A percentile compares a stretch with the other conserved stretches of the same genome.
Evolutionary conservation across 2,113 vertebrate genomes (phyloP).

Genomic region (Callorhinus ursinus): DNA sequence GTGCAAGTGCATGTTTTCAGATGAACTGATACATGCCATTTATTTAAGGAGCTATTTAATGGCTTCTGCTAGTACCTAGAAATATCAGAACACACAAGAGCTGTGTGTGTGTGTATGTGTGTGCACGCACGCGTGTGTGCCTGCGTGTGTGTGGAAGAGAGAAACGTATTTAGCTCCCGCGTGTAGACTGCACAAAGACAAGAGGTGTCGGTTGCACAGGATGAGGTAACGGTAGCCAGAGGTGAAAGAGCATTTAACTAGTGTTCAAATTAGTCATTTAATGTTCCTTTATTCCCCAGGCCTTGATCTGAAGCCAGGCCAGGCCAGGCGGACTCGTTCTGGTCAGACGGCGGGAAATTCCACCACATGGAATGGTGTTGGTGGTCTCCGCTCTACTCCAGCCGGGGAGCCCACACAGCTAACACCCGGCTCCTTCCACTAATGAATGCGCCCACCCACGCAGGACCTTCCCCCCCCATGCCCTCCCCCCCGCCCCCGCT

Average conservation of each 20-base stretch:
- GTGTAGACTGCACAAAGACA: not conserved
- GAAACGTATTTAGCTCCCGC: not conserved
- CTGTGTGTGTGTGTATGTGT: fast-evolving
- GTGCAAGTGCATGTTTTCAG: fast-evolving
- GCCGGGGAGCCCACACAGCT: slow-evolving; percentile 80
- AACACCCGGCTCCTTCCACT: slow-evolving; percentile 80
- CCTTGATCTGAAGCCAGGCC: slow-evolving; percentile 84
- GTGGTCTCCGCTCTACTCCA: slow-evolving; percentile 84
- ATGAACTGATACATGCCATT: not conserved
- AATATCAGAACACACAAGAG: not conserved
- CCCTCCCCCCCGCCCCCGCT: not conserved
- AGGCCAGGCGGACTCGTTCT: slow-evolving; percentile 83
- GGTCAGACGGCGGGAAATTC: slow-evolving; percentile 89
- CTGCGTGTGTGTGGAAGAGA: not conserved
- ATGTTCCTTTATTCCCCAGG: slow-evolving; percentile 82
- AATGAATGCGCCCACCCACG: slow-evolving; percentile 89
- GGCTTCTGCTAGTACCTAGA: not conserved
- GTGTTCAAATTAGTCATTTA: slow-evolving; percentile 81
- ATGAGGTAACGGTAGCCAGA: slow-evolving; percentile 72
- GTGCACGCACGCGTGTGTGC: fast-evolving
- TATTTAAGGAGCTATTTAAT: not conserved
- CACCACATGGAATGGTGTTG: slow-evolving; percentile 82
- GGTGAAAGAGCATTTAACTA: slow-evolving; percentile 77
- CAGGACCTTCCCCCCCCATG: slow-evolving; percentile 58
- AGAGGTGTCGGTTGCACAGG: not conserved